phyloP scores from a whole-genome alignment of 2,113 vertebrate species.

The Xerus inauris region DNA sequence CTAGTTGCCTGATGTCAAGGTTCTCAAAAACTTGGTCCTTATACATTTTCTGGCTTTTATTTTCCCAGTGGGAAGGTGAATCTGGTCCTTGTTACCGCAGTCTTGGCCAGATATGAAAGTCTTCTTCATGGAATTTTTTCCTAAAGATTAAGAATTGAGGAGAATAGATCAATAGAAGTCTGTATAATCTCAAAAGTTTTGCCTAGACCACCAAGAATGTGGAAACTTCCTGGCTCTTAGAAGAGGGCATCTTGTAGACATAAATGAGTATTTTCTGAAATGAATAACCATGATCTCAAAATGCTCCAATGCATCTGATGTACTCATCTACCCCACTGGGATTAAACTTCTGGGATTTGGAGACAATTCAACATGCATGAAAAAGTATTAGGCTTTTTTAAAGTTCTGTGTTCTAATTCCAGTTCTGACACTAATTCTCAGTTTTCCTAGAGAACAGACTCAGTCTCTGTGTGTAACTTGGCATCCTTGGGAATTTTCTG shows the following conservation, averaged over 20 bases:
- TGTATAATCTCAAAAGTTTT: not conserved
- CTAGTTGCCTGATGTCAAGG: not conserved
- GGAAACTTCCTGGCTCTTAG: not conserved
- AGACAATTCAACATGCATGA: not conserved
- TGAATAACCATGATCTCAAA: not conserved
- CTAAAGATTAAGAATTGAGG: not conserved
- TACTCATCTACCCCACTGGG: not conserved
- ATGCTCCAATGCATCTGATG: not conserved
- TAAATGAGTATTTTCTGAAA: not conserved
- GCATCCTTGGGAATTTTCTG: not conserved
- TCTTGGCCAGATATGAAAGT: not conserved
- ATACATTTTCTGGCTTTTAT: not conserved
- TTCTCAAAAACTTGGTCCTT: not conserved
- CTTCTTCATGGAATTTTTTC: not conserved
- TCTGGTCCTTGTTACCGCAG: not conserved
- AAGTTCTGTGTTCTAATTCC: not conserved
- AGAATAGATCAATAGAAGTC: not conserved
- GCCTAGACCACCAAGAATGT: not conserved
- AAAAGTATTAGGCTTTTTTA: not conserved
- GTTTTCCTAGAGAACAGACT: not conserved
- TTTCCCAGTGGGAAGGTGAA: not conserved
- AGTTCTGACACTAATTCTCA: not conserved
- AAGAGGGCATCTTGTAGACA: not conserved
- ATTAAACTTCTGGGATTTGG: not conserved
- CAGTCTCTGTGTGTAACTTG: not conserved